Conservation (phyloP, 2,888 invertebrate genomes). For the Drosophila peninsularis region DNA sequence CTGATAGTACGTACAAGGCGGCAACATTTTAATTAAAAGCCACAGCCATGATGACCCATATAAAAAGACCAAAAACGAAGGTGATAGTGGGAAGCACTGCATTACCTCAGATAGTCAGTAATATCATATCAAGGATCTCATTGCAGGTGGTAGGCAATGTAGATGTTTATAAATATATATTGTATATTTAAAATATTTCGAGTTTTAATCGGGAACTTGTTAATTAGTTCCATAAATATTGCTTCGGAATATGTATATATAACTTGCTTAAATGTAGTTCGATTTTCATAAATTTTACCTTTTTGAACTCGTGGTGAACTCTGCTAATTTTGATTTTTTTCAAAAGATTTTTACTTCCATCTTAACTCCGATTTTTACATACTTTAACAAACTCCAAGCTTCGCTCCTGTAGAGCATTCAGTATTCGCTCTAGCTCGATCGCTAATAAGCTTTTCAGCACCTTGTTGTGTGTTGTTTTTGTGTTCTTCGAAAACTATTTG, state of each 20-base stretch:
- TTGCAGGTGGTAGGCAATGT: not conserved
- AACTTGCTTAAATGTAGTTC: no score
- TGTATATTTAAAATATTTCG: no score
- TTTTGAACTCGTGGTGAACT: no score
- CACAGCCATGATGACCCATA: constrained; percentile 25
- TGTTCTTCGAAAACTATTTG: constrained; percentile 46
- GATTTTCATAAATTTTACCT: no score
- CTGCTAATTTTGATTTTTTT: no score
- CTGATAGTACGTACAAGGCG: constrained; percentile 15
- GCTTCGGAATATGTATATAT: no score
- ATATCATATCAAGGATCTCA: not conserved
- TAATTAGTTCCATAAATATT: no score
- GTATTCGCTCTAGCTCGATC: not conserved
- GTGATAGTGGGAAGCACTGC: not conserved
- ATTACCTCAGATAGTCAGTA: not conserved
- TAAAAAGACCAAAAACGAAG: not conserved
- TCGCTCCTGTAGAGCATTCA: constrained; percentile 15
- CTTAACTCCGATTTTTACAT: not conserved
- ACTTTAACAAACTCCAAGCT: not conserved
- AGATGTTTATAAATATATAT: no score
- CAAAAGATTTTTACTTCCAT: not conserved
- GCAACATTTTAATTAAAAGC: constrained; percentile 38
- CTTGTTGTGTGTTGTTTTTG: constrained; percentile 18
- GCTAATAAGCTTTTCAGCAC: constrained; percentile 23
- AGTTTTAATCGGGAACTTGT: no score